Evolutionary conservation across 37 sponge, comb jelly and placozoan species (phyloP).

Genomic region (Petrosia ficiformis): DNA sequence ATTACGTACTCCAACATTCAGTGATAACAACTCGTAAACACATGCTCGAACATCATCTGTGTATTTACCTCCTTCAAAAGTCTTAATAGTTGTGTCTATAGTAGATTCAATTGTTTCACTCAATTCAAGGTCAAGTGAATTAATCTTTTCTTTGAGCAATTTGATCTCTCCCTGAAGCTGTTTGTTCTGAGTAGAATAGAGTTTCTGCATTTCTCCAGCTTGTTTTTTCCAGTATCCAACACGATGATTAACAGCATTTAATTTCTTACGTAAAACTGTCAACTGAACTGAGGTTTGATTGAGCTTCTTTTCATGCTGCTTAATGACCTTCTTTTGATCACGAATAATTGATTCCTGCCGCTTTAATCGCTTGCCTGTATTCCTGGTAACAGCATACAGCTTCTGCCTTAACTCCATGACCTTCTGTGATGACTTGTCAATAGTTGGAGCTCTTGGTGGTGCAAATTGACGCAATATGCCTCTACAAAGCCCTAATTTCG

Average conservation of each 20-base stretch:
- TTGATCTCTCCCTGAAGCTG: not conserved
- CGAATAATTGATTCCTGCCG: slow-evolving; percentile 10
- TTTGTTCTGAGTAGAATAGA: not conserved
- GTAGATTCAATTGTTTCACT: slow-evolving; percentile 9
- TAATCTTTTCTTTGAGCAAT: not conserved
- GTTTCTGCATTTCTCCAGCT: not conserved
- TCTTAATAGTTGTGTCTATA: too few species aligned
- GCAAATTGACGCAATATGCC: slow-evolving; percentile 16
- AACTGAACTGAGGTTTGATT: not conserved
- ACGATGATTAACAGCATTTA: not conserved
- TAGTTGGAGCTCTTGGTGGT: slow-evolving; percentile 7
- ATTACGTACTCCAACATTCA: slow-evolving; percentile 34
- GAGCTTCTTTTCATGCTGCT: not conserved
- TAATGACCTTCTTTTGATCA: slow-evolving; percentile 6
- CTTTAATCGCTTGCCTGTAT: too few species aligned
- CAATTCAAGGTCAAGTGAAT: slow-evolving; percentile 1
- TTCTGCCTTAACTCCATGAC: too few species aligned
- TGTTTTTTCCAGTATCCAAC: slow-evolving; percentile 19
- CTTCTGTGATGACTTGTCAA: too few species aligned
- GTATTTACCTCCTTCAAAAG: slow-evolving; percentile 36
- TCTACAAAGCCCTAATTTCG: slow-evolving; percentile 5
- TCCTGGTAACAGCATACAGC: too few species aligned
- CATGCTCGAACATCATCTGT: slow-evolving; percentile 38
- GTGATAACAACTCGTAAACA: slow-evolving; percentile 33
- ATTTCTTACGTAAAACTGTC: not conserved